Percentiles rank a stretch among this genome's conserved stretches.
These are phyloP conservation scores for Melolontha melolontha DNA, from an alignment of 2,888 invertebrate species.

Conservation along the genomic window DNA sequence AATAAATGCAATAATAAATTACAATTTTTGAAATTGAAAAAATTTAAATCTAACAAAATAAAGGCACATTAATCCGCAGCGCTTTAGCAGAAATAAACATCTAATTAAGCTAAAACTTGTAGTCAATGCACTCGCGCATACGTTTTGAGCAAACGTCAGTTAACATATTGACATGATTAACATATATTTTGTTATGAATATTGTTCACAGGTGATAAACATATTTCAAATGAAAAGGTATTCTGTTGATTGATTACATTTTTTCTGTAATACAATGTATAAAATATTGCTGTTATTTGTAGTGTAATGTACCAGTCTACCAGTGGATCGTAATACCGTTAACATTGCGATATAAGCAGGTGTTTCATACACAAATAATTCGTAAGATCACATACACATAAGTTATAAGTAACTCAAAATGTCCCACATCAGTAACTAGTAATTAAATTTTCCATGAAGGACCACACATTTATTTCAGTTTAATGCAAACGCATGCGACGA, in stretches of 20 bases:
- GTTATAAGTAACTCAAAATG: conserved; percentile 28
- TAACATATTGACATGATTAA: conserved; percentile 2
- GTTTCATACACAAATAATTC: conserved; percentile 25
- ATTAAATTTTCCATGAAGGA: conserved; percentile 19
- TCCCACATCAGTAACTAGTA: conserved; percentile 13
- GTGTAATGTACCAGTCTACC: conserved; percentile 5
- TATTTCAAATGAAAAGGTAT: conserved; percentile 13
- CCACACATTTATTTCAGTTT: conserved; percentile 17
- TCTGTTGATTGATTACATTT: conserved; percentile 31
- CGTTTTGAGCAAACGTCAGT: too few species aligned
- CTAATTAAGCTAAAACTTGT: too few species aligned
- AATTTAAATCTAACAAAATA: too few species aligned
- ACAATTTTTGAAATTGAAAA: too few species aligned
- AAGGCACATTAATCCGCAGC: too few species aligned
- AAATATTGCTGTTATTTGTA: conserved; percentile 30
- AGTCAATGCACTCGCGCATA: too few species aligned
- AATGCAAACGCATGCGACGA: neutral
- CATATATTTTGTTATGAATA: neutral
- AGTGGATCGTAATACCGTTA: conserved; percentile 22
- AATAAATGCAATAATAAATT: too few species aligned
- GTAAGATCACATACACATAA: conserved; percentile 26
- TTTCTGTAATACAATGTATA: conserved; percentile 13
- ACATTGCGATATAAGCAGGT: conserved; percentile 34
- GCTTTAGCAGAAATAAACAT: too few species aligned
- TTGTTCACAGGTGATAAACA: conserved; percentile 22